Percentiles rank a stretch among this genome's conserved stretches.
phyloP scores from a whole-genome alignment of 1,140 invertebrate species.

The Portunus trituberculatus region DNA sequence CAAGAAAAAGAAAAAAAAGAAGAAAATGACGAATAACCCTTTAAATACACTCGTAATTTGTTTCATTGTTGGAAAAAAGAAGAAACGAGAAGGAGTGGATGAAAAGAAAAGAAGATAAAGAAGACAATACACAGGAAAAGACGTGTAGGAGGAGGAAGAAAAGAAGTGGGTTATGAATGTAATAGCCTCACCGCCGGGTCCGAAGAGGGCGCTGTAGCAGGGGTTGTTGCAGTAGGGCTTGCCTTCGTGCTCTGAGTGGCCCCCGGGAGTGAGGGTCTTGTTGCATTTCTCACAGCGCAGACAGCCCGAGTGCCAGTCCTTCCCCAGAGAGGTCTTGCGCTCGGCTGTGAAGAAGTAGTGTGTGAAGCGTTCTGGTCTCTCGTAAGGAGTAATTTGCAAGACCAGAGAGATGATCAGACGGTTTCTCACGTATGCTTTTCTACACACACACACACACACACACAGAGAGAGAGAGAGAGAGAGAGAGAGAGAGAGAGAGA shows the following conservation, averaged over 20 bases:
- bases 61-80: no score
- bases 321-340: conserved; percentile 88
- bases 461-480: neutral
- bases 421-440: neutral
- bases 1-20: no score
- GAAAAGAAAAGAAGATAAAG: no score
- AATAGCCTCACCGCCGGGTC: conserved; percentile 84
- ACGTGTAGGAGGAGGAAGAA: neutral
- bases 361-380: no score
- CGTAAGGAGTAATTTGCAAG: no score
- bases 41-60: no score
- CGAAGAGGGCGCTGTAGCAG: conserved; percentile 88
- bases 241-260: conserved; percentile 88
- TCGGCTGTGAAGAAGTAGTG: conserved; percentile 85
- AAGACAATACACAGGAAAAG: no score
- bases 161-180: neutral
- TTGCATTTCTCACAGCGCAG: conserved; percentile 89
- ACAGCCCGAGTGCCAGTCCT: conserved; percentile 89
- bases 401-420: no score
- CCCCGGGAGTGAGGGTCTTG: conserved; percentile 87
- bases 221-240: conserved; percentile 90
- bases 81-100: no score
- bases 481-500: neutral
- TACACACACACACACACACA: neutral
- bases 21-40: no score